Base-by-base conservation (phyloP, 1,140 invertebrate genomes). In the Camponotus vicinus region DNA sequence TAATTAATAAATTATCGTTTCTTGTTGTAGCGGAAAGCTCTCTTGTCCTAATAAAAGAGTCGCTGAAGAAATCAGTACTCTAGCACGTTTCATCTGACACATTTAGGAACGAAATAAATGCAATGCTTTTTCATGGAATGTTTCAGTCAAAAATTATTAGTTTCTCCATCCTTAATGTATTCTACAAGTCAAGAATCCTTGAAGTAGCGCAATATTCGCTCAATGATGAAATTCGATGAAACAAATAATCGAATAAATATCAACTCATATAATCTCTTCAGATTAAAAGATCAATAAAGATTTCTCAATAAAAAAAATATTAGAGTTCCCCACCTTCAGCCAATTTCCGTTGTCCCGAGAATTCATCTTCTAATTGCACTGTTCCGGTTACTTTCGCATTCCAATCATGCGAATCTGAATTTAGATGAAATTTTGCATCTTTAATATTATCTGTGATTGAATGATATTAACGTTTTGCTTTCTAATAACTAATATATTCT, bases 161-260 rank as follows among this genome's bases (percentile, higher is more conserved):
- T 69, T 32, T 27, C 45, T 55, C 78, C 34, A 55, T 80, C 21
- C 34, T 57, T 66, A 70, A 37, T 70, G 7, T 57, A 80, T 80
- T 32, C 6, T 34, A 37, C 64, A 34, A 80, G 15, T 55, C 21
- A 59, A 80, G 64, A 57, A 2, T 61, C 40, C 42, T 83, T 18
- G 55, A 61, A 61, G 4, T 59, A 11, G n/a, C 18, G 18, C 15
- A 1, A 45, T 15, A 73, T 34, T 37, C 13, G 40, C 13, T 45
- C 32, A 70, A 70, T 9, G 42, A 34, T 45, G 32, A 32, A 27
- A 9, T 34, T 32, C 40, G 5, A 55, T 15, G n/a, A 57, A 80
- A 80, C 45, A 42, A 80, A 59, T 34, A 37, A 9, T 59, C 64
- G 21, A 70, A 80, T 80, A 80, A 80, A 80, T 80, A 80, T 70